phyloP scores from a whole-genome alignment of 2,888 invertebrate species.

The Sylvicola cinctus region DNA sequence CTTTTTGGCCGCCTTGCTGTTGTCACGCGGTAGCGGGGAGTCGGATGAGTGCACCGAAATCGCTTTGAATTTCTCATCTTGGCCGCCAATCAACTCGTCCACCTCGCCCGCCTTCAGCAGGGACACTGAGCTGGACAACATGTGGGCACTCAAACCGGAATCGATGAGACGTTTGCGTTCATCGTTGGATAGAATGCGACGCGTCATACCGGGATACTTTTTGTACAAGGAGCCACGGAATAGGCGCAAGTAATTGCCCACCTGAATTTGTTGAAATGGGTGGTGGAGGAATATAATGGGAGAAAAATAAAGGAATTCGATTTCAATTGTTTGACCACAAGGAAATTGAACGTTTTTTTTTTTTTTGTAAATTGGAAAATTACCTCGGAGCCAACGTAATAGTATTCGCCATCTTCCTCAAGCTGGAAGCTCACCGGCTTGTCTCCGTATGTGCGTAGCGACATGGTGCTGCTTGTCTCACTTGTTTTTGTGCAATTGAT shows the following conservation, averaged over 20 bases:
- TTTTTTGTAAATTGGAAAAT: too few relatives aligned
- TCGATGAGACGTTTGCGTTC: slow-evolving; percentile 86
- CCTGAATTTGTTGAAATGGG: too few relatives aligned
- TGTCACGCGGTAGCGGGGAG: slow-evolving; percentile 60
- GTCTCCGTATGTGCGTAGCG: slow-evolving; percentile 84
- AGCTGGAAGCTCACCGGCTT: slow-evolving; percentile 93
- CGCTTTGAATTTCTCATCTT: slow-evolving; percentile 93
- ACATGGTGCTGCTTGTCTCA: too few relatives aligned
- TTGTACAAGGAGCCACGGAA: slow-evolving; percentile 96
- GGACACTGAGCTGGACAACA: slow-evolving; percentile 90
- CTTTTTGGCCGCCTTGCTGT: slow-evolving; percentile 63
- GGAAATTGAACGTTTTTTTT: too few relatives aligned
- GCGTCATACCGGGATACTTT: slow-evolving; percentile 93
- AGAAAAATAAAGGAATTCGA: too few relatives aligned
- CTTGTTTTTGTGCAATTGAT: too few relatives aligned
- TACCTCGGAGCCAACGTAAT: slow-evolving; percentile 95
- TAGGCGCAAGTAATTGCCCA: slow-evolving; percentile 89
- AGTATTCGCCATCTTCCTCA: slow-evolving; percentile 93
- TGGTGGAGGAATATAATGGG: too few relatives aligned
- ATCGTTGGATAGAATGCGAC: slow-evolving; percentile 84
- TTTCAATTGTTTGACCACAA: too few relatives aligned
- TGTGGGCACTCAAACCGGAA: slow-evolving; percentile 73
- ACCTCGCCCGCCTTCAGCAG: slow-evolving; percentile 82
- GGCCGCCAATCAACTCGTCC: slow-evolving; percentile 92
- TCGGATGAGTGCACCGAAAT: slow-evolving; percentile 81